These are phyloP conservation scores for Mesorhabditis sp. DNA, from an alignment of 2,888 invertebrate species.

Conservation along the genomic window DNA sequence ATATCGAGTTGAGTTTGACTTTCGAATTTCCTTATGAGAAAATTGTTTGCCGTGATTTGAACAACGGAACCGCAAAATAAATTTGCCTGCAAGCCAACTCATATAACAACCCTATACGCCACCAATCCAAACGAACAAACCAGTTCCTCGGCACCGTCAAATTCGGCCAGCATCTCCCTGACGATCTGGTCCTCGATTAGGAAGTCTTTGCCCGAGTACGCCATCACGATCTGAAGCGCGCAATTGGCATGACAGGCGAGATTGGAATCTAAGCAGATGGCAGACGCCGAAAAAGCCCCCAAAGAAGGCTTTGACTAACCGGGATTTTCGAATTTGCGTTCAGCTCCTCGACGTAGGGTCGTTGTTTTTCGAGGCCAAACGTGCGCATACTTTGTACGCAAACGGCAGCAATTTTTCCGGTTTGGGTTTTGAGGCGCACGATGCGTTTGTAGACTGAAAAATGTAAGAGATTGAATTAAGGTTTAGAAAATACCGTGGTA, in stretches of 20 bases:
- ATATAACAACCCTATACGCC: too few relatives aligned
- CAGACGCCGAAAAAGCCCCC: too few relatives aligned
- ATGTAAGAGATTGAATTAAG: too few relatives aligned
- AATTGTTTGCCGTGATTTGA: too few relatives aligned
- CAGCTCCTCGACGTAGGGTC: background rate
- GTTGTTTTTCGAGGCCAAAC: background rate
- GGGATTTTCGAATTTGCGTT: background rate
- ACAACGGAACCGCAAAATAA: too few relatives aligned
- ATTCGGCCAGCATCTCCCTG: slow-evolving; percentile 1
- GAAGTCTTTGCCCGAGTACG: slow-evolving; percentile 21
- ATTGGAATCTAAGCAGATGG: too few relatives aligned
- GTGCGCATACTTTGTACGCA: slow-evolving; percentile 1
- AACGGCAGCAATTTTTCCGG: background rate
- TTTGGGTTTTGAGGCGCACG: background rate
- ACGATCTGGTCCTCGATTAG: slow-evolving; percentile 14
- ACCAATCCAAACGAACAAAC: background rate
- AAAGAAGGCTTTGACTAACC: background rate
- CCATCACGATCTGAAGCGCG: slow-evolving; percentile 14
- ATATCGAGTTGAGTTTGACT: too few relatives aligned
- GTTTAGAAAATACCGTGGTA: background rate
- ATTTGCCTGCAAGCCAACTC: too few relatives aligned
- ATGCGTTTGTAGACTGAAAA: slow-evolving; percentile 1
- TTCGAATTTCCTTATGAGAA: too few relatives aligned
- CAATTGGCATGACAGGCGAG: too few relatives aligned
- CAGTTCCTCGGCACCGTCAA: background rate